Conservation (phyloP, 2,888 invertebrate species). For the Scrobipalpa atriplicella region DNA sequence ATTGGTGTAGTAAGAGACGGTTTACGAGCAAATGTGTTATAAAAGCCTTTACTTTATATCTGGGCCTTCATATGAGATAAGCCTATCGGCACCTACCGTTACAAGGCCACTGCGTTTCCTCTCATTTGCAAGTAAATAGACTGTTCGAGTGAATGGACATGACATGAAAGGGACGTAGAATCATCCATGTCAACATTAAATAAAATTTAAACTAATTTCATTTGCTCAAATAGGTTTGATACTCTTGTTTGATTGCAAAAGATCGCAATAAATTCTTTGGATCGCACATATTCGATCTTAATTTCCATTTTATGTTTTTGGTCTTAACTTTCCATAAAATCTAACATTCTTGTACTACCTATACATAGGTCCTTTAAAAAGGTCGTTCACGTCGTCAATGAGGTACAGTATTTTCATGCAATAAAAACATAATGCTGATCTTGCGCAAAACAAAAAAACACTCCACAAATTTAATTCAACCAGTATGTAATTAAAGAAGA, state of each 20-base stretch:
- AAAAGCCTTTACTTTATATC: background rate
- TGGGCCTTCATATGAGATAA: background rate
- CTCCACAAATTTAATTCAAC: background rate
- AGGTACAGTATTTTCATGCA: too few species aligned
- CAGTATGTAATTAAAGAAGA: background rate
- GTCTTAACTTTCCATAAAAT: too few species aligned
- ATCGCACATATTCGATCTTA: background rate
- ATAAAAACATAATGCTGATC: too few species aligned
- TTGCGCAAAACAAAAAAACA: too few species aligned
- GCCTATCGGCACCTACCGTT: slow-evolving; percentile 15
- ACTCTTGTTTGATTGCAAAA: background rate
- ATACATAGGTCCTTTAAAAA: too few species aligned
- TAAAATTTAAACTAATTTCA: background rate
- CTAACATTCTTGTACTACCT: too few species aligned
- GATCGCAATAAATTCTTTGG: too few species aligned
- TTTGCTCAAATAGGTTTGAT: background rate
- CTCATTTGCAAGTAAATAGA: background rate
- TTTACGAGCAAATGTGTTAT: too few species aligned
- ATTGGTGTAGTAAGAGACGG: too few species aligned
- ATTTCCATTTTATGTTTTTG: background rate
- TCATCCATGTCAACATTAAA: background rate
- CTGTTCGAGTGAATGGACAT: background rate
- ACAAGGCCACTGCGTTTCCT: slow-evolving; percentile 33
- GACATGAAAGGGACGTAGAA: background rate
- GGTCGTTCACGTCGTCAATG: too few species aligned